Evolutionary conservation across 1,140 invertebrate genomes (phyloP).

Genomic region (Platorchestia sp.): DNA sequence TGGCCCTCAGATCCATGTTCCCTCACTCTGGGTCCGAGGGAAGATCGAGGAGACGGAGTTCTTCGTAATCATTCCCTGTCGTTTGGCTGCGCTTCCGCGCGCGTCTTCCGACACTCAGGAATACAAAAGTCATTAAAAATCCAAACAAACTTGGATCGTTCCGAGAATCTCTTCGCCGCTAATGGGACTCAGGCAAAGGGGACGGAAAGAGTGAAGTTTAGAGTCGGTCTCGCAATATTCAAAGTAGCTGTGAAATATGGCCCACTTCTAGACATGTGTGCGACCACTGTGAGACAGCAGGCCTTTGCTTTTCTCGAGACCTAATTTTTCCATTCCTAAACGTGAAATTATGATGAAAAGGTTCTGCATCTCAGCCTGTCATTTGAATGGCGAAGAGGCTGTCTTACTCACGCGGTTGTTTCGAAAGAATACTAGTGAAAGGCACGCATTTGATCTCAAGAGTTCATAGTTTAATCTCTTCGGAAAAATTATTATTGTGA

Average conservation of each 20-base stretch:
- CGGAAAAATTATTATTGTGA: too few relatives aligned
- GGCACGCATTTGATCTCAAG: too few relatives aligned
- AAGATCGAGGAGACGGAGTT: background rate
- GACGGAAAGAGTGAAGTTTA: slow-evolving; percentile 48
- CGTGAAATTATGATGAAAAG: background rate
- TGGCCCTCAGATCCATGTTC: background rate
- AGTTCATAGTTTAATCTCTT: too few relatives aligned
- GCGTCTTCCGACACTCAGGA: slow-evolving; percentile 41
- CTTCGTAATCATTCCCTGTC: slow-evolving; percentile 25
- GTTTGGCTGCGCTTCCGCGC: slow-evolving; percentile 23
- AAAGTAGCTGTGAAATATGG: slow-evolving; percentile 38
- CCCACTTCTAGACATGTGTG: slow-evolving; percentile 20
- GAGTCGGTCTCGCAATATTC: slow-evolving; percentile 51
- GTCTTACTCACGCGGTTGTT: too few relatives aligned
- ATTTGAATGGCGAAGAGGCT: background rate
- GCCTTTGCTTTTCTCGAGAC: background rate
- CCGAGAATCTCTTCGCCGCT: slow-evolving; percentile 50
- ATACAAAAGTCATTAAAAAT: slow-evolving; percentile 56
- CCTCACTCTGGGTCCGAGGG: background rate
- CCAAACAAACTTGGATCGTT: slow-evolving; percentile 55
- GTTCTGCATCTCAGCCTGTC: background rate
- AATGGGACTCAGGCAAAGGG: slow-evolving; percentile 46
- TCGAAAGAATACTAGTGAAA: too few relatives aligned
- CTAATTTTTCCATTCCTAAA: background rate
- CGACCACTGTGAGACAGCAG: slow-evolving; percentile 26